These are phyloP conservation scores for Drosophila fuyamai DNA, from an alignment of 1,140 invertebrate species.

Conservation along the genomic window DNA sequence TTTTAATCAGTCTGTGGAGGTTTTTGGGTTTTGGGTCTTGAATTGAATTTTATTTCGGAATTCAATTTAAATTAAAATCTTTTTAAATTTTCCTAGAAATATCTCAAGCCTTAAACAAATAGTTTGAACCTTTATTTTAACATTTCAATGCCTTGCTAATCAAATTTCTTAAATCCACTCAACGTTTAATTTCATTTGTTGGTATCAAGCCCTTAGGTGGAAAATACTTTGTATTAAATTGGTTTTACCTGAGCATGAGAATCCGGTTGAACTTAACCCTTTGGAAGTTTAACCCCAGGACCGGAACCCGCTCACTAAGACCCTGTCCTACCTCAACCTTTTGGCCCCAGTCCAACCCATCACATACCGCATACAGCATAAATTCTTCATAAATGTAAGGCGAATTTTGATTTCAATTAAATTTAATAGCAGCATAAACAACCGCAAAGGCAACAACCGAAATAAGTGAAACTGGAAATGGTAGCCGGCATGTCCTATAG, in stretches of 20 bases:
- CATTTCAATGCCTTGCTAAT: too few species aligned
- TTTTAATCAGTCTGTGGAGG: conserved; percentile 16
- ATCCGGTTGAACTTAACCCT: conserved; percentile 6
- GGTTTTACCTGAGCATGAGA: neutral
- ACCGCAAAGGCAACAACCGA: conserved; percentile 35
- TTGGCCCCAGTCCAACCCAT: conserved; percentile 27
- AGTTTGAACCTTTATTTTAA: too few species aligned
- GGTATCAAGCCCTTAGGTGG: too few species aligned
- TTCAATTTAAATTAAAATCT: neutral
- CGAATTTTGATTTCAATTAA: conserved; percentile 80
- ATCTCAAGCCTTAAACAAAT: too few species aligned
- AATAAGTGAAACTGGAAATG: conserved; percentile 37
- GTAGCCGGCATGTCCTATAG: conserved; percentile 35
- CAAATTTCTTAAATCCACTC: too few species aligned
- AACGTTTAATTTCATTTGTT: too few species aligned
- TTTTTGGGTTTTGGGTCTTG: neutral
- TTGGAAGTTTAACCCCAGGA: neutral
- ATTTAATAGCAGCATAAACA: conserved; percentile 79
- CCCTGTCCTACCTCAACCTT: conserved; percentile 41
- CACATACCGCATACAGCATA: conserved; percentile 19
- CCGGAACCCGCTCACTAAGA: conserved; percentile 1
- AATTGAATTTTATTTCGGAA: neutral
- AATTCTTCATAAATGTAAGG: conserved; percentile 56
- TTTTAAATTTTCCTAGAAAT: too few species aligned
- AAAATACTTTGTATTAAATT: conserved; percentile 2